Evolutionary conservation across 1,140 invertebrate genomes (phyloP), one percentile per base, ranked within the genome.

Genomic region (Sitophilus oryzae): DNA sequence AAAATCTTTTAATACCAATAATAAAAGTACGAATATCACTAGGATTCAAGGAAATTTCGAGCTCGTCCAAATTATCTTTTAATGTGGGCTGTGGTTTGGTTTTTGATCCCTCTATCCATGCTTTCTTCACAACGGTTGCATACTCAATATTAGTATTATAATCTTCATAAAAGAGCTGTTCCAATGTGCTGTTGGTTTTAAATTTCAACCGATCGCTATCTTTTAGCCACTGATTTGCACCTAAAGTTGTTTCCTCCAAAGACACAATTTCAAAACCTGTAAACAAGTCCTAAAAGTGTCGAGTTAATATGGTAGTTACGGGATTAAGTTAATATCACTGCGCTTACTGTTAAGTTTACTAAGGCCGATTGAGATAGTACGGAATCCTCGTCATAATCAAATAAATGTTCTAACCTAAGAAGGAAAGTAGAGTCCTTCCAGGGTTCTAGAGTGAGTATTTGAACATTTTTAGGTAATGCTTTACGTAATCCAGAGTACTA

Each of bases 391-490:
- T 74, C 73, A 16, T 77, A 79, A 69, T 94, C 90, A 56, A 89
- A 82, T 40, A 92, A 80, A 70, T 98, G 91, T 66, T 98, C 94
- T 3, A 98, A 73, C 41, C 94, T 77, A 0, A 97, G 59, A 1
- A 97, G 74, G 9, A 90, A 71, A 10, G 77, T 77, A 1, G 73
- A 73, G 10, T 76, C 78, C 44, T 82, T 82, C 82, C 89, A 90
- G 5, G 89, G 86, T 68, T 96, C 91, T 45, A 96, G 69, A 5
- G 92, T 94, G 16, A 97, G 71, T n/a, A 97, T 72, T 60, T 93
- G 84, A 0, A 96, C 79, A 67, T 92, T 90, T 8, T 73, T 62
- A 0, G 93, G 92, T 0, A 97, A 65, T 8, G 72, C 58, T 9
- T 20, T 14, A 25, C 52, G 43, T 15, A 71, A 44, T 3, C 69